Percentiles rank a stretch among this genome's conserved stretches.
Conservation (phyloP, 2,888 invertebrate species). For the Allophyes oxyacanthae region DNA sequence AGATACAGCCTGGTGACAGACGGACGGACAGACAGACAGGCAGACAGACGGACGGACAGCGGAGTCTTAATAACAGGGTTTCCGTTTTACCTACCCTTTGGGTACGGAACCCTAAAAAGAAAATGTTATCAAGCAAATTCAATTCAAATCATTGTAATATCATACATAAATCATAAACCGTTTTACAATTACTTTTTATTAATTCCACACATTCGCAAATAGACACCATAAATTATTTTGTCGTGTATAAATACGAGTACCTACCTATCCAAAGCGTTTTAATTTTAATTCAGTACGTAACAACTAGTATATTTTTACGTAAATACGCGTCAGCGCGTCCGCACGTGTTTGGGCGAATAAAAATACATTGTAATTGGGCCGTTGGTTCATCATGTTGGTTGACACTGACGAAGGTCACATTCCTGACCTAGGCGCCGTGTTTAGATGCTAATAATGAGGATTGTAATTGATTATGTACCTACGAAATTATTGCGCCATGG, state of each 20-base stretch:
- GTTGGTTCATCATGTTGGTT: slow-evolving; percentile 41
- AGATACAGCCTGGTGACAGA: too few relatives aligned
- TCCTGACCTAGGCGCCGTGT: slow-evolving; percentile 25
- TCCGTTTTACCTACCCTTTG: too few relatives aligned
- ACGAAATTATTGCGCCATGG: too few relatives aligned
- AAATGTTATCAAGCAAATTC: too few relatives aligned
- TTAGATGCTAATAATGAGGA: slow-evolving; percentile 25
- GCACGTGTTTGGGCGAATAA: slow-evolving; percentile 35
- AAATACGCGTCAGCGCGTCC: slow-evolving; percentile 25
- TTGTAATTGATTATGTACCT: slow-evolving; percentile 8
- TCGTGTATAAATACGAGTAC: neutral
- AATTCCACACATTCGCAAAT: too few relatives aligned
- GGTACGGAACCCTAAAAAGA: too few relatives aligned
- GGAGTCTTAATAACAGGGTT: too few relatives aligned
- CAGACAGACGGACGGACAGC: too few relatives aligned
- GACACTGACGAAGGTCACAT: slow-evolving; percentile 54
- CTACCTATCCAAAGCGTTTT: slow-evolving; percentile 13
- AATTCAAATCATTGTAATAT: too few relatives aligned
- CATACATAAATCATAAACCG: neutral
- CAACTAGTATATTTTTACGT: slow-evolving; percentile 25
- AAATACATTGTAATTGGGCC: slow-evolving; percentile 46
- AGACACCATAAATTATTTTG: too few relatives aligned
- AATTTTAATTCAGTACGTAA: slow-evolving; percentile 35
- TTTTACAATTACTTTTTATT: too few relatives aligned
- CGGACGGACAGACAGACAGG: too few relatives aligned